These are phyloP conservation scores for Salmo trutta DNA, from an alignment of 2,797 vertebrate genomes.

Conservation along the genomic window DNA sequence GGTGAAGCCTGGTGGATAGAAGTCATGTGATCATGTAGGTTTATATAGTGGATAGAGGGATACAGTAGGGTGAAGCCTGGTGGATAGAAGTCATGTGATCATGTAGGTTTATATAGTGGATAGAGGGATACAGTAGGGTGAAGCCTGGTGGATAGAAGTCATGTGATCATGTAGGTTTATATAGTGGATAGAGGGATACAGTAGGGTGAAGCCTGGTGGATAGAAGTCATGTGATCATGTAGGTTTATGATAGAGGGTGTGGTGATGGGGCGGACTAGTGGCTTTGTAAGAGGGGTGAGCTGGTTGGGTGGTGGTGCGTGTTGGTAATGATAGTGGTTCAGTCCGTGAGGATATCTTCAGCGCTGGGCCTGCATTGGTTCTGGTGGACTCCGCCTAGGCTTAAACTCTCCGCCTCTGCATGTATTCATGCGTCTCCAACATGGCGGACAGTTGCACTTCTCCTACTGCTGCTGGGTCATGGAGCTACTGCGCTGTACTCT, in stretches of 20 bases:
- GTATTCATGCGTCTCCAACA: conserved; percentile 19
- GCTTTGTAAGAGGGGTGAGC: conserved; percentile 6
- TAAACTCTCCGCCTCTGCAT: not conserved
- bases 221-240: not conserved
- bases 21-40: not conserved
- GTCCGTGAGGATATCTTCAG: not conserved
- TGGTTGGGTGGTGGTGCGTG: conserved; percentile 22
- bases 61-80: not conserved
- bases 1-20: conserved; percentile 9
- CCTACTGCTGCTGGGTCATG: conserved; percentile 3
- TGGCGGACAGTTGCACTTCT: conserved; percentile 14
- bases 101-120: not conserved
- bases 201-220: conserved; percentile 5
- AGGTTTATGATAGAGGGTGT: not conserved
- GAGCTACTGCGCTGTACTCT: conserved; percentile 10
- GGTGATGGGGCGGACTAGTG: conserved; percentile 6
- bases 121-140: not conserved
- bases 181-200: not conserved
- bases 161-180: too few relatives aligned
- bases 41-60: too few relatives aligned
- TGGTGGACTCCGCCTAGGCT: conserved; percentile 13
- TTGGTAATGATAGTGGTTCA: not conserved
- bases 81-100: not conserved
- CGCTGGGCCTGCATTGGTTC: not conserved
- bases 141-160: too few relatives aligned